A percentile compares a stretch with the other conserved stretches of the same genome.
Evolutionary conservation across 1,140 invertebrate species (phyloP).

Genomic region (Coptotermes formosanus): DNA sequence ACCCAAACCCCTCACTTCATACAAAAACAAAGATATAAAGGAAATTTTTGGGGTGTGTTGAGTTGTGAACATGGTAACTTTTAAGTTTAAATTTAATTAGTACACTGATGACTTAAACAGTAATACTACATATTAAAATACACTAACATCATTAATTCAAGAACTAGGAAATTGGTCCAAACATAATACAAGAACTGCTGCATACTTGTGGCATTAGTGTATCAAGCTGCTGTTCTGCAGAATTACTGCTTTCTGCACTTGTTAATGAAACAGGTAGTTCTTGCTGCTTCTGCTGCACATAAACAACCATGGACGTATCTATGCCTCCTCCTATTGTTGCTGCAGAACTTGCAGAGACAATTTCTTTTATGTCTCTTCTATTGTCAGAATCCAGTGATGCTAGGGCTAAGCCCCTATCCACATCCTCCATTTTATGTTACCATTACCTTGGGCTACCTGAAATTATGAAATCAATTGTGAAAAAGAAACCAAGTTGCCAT

Average conservation of each 20-base stretch:
- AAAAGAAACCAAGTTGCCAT: too few species aligned
- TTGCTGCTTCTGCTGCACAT: conserved; percentile 1
- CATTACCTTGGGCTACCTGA: background rate
- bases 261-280: background rate
- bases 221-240: background rate
- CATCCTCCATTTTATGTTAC: background rate
- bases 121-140: too few species aligned
- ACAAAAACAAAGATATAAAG: too few species aligned
- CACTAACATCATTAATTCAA: too few species aligned
- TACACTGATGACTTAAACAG: too few species aligned
- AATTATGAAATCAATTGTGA: background rate
- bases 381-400: background rate
- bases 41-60: too few species aligned
- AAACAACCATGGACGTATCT: background rate
- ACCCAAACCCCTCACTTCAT: too few species aligned
- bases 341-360: too few species aligned
- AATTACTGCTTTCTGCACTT: background rate
- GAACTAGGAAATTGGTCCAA: too few species aligned
- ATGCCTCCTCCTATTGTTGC: background rate
- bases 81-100: too few species aligned
- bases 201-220: conserved; percentile 3
- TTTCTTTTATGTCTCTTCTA: background rate
- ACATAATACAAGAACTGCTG: background rate
- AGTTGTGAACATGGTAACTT: too few species aligned
- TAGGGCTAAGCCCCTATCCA: background rate